Conservation (phyloP, 1,140 invertebrate genomes). For the Phymastichus coffea region DNA sequence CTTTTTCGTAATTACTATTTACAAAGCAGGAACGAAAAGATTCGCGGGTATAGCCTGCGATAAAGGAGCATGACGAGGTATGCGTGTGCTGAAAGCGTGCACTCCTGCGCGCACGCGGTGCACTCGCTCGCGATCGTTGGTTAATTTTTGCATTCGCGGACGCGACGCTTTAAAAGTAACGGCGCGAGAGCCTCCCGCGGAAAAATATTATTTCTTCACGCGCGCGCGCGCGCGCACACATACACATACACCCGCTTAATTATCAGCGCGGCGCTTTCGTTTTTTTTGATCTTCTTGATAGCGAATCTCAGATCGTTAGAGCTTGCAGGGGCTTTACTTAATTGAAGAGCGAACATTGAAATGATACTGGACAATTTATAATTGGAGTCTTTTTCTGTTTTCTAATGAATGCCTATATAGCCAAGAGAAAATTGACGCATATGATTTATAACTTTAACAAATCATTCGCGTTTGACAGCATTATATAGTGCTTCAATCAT, state of each 20-base stretch:
- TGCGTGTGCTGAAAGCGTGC: constrained; percentile 50
- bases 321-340: too few relatives aligned
- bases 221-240: constrained; percentile 1
- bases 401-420: too few relatives aligned
- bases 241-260: constrained; percentile 33
- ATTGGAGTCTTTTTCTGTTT: too few relatives aligned
- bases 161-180: too few relatives aligned
- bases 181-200: neutral
- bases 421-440: too few relatives aligned
- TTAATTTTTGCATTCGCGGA: constrained; percentile 3
- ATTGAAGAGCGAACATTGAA: too few relatives aligned
- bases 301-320: too few relatives aligned
- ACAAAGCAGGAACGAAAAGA: neutral
- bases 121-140: constrained; percentile 1
- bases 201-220: constrained; percentile 11
- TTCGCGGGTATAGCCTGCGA: constrained; percentile 22
- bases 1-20: constrained; percentile 1
- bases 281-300: neutral
- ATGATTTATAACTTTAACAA: too few relatives aligned
- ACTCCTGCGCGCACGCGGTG: neutral
- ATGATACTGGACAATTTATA: too few relatives aligned
- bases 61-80: constrained; percentile 47
- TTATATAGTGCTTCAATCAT: too few relatives aligned
- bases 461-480: too few relatives aligned
- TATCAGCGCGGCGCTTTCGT: constrained; percentile 21